Conservation (phyloP, 2,888 invertebrate species). For the Drosophila barbarae region DNA sequence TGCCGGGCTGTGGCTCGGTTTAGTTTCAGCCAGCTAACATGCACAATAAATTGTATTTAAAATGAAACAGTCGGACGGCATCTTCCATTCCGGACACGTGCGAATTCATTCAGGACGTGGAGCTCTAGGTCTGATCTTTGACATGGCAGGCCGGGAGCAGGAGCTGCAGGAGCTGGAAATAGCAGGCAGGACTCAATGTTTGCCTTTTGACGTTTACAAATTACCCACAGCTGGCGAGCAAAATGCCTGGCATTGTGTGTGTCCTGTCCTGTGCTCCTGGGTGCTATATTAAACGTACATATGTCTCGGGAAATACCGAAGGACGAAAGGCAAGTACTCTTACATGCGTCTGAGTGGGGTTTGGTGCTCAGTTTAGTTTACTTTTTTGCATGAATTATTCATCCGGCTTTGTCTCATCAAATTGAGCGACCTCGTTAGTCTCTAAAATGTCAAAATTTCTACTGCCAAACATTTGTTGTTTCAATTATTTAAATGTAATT, state of each 20-base stretch:
- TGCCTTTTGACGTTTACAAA: constrained; percentile 73
- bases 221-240: constrained; percentile 68
- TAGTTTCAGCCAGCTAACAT: constrained; percentile 55
- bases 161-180: constrained; percentile 4
- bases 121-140: constrained; percentile 54
- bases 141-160: constrained; percentile 47
- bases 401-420: constrained; percentile 65
- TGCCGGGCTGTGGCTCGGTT: constrained; percentile 46
- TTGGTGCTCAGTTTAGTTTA: constrained; percentile 45
- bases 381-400: constrained; percentile 64
- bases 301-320: constrained; percentile 48
- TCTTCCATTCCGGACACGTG: constrained; percentile 62
- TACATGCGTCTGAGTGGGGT: constrained; percentile 54
- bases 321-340: constrained; percentile 62
- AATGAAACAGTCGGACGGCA: constrained; percentile 56
- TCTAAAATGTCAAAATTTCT: constrained; percentile 63
- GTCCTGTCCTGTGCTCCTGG: constrained; percentile 36
- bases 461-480: constrained; percentile 65
- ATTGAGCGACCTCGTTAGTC: constrained; percentile 66
- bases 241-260: constrained; percentile 36
- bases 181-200: constrained; percentile 64
- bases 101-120: constrained; percentile 61
- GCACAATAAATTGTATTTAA: constrained; percentile 72
- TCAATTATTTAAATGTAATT: constrained; percentile 73
- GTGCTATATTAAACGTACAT: constrained; percentile 71